These are phyloP conservation scores for Chaetogeoica ovagalla DNA, from an alignment of 2,888 invertebrate genomes.

Conservation along the genomic window DNA sequence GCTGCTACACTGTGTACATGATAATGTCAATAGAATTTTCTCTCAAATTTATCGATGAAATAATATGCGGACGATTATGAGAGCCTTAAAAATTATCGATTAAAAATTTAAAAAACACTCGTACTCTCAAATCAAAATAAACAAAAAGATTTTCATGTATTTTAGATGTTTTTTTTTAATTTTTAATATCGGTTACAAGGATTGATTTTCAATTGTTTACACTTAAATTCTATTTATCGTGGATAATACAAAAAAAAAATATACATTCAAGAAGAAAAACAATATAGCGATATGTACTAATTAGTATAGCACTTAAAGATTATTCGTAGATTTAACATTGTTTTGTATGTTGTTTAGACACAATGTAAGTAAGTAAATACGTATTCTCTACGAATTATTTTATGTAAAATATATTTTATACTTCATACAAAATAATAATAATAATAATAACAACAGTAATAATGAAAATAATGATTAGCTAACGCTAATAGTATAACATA, in stretches of 20 bases:
- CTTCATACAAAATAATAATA: constrained; percentile 20
- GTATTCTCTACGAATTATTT: constrained; percentile 15
- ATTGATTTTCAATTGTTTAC: constrained; percentile 37
- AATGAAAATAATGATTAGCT: constrained; percentile 17
- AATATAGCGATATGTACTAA: constrained; percentile 50
- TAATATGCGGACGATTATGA: no score
- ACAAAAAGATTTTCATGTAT: constrained; percentile 15
- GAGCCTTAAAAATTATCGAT: no score
- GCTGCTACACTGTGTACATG: no score
- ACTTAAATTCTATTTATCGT: constrained; percentile 38
- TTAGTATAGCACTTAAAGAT: constrained; percentile 44
- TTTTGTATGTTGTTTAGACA: constrained; percentile 16
- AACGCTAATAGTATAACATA: constrained; percentile 1
- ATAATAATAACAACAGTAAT: constrained; percentile 4
- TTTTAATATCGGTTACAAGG: constrained; percentile 12
- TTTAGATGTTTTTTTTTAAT: constrained; percentile 7
- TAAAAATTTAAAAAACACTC: no score
- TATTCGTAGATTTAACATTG: constrained; percentile 21
- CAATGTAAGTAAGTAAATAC: neutral
- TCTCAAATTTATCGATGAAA: no score
- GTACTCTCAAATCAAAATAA: neutral
- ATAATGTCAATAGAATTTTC: no score
- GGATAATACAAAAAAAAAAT: constrained; percentile 18
- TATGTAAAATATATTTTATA: constrained; percentile 24
- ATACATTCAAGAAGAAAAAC: constrained; percentile 37